These are phyloP conservation scores for Acleris holmiana DNA, from an alignment of 2,888 invertebrate species.

Conservation along the genomic window DNA sequence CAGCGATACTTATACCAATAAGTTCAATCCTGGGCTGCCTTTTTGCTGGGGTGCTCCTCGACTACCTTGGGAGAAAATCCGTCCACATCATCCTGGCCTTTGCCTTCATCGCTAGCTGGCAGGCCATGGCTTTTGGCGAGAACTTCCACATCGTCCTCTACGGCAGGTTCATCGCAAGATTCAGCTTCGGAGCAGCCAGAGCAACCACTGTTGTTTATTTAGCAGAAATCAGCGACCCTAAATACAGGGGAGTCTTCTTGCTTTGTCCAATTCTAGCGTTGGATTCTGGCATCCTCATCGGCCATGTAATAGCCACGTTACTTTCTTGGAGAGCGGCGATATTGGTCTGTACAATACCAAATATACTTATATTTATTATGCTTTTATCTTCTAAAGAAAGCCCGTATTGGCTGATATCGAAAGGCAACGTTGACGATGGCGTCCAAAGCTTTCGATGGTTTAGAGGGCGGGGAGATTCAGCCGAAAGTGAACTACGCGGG, in stretches of 20 bases:
- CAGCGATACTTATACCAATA: slow-evolving; percentile 55
- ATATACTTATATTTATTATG: slow-evolving; percentile 46
- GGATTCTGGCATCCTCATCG: slow-evolving; percentile 50
- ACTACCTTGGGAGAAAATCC: slow-evolving; percentile 54
- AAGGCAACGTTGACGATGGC: slow-evolving; percentile 55
- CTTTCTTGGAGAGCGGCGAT: slow-evolving; percentile 53
- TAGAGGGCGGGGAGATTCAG: slow-evolving; percentile 51
- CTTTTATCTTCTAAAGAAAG: slow-evolving; percentile 58
- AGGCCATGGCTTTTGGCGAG: slow-evolving; percentile 49
- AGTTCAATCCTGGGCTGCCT: slow-evolving; percentile 59
- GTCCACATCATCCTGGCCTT: slow-evolving; percentile 52
- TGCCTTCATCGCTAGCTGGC: slow-evolving; percentile 58
- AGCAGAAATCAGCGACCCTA: slow-evolving; percentile 59
- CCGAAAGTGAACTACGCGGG: slow-evolving; percentile 53
- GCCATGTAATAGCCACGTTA: slow-evolving; percentile 53
- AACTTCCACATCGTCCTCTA: slow-evolving; percentile 50
- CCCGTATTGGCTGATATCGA: slow-evolving; percentile 61
- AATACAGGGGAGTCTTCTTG: slow-evolving; percentile 53
- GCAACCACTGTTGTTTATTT: slow-evolving; percentile 56
- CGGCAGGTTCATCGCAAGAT: slow-evolving; percentile 56
- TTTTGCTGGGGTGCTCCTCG: slow-evolving; percentile 55
- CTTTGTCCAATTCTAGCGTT: slow-evolving; percentile 50
- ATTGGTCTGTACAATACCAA: slow-evolving; percentile 51
- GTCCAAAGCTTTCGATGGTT: slow-evolving; percentile 52
- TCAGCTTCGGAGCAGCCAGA: slow-evolving; percentile 53